Evolutionary conservation across 2,797 vertebrate genomes (phyloP), one percentile per base, ranked within the genome.

Genomic region (Valencia hispanica): DNA sequence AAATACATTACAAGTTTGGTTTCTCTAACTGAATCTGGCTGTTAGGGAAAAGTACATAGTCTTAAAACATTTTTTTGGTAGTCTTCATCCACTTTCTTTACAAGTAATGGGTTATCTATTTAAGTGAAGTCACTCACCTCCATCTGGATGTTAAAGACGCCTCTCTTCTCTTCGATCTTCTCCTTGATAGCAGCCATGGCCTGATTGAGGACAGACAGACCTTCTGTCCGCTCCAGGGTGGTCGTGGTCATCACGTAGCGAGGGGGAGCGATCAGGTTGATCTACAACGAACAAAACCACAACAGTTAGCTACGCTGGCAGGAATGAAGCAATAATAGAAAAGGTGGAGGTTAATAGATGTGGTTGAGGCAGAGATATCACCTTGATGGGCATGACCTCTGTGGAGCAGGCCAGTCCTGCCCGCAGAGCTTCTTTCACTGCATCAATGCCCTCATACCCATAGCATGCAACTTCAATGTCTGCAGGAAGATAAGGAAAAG

Each of bases 401-500:
- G 98, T 99, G 82, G 98, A 99, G 93, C 98, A 99, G 88, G 93
- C 91, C 25, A 99, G 95, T 39, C 98, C 98, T 3, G 97, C 98
- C 93, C 97, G 95, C 93, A 99, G 91, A 66, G 98, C 98, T 63
- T 98, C 98, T 93, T 99, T 99, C 66, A 99, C 98, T 0, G 98
- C 98, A 91, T 99, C 98, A 11, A 99, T 99, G 59, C 98, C 98
- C 91, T 99, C 98, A 59, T 99, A 99, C 48, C 98, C 98, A 15
- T 99, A 99, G 92, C 98, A 99, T 7, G 98, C 98, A 82, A 99
- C 98, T 87, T 99, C 98, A 82, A 99, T 99, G 91, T 99, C 98
- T 99, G 88, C 61, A 45, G 45, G n/a, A 3, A 22, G 32, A 51
- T 32, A 20, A 45, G 20, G 7, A 12, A 32, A 36, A 4, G 0